Evolutionary conservation across 2,888 invertebrate species (phyloP).

Genomic region (Timema podura): DNA sequence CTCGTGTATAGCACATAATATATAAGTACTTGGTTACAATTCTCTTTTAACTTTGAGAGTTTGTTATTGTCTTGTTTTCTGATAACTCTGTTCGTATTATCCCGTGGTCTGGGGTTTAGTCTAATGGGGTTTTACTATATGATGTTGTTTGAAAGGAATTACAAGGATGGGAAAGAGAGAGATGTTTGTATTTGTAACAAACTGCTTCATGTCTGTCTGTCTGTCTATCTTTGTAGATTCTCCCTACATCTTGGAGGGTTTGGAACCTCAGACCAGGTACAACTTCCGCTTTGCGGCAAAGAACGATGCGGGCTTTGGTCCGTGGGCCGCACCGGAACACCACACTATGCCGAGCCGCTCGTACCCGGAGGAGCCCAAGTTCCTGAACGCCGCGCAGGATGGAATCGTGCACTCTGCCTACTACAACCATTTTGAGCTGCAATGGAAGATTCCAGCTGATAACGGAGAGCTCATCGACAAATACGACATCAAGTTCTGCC

Average conservation of each 20-base stretch:
- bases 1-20: no score
- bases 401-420: slow-evolving; percentile 57
- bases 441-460: slow-evolving; percentile 81
- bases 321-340: slow-evolving; percentile 61
- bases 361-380: slow-evolving; percentile 68
- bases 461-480: slow-evolving; percentile 85
- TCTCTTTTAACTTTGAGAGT: no score
- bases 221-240: slow-evolving; percentile 50
- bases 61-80: no score
- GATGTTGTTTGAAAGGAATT: no score
- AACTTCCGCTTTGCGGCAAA: slow-evolving; percentile 79
- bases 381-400: slow-evolving; percentile 49
- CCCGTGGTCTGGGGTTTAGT: no score
- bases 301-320: slow-evolving; percentile 77
- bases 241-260: slow-evolving; percentile 73
- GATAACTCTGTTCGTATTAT: no score
- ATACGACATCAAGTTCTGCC: slow-evolving; percentile 77
- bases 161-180: no score
- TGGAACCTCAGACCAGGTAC: slow-evolving; percentile 72
- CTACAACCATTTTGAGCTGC: slow-evolving; percentile 73
- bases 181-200: no score
- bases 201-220: no score
- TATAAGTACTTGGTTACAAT: no score
- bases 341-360: slow-evolving; percentile 73
- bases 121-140: no score